Conservation (phyloP, 2,113 vertebrate genomes). For the Polyodon spathula region DNA sequence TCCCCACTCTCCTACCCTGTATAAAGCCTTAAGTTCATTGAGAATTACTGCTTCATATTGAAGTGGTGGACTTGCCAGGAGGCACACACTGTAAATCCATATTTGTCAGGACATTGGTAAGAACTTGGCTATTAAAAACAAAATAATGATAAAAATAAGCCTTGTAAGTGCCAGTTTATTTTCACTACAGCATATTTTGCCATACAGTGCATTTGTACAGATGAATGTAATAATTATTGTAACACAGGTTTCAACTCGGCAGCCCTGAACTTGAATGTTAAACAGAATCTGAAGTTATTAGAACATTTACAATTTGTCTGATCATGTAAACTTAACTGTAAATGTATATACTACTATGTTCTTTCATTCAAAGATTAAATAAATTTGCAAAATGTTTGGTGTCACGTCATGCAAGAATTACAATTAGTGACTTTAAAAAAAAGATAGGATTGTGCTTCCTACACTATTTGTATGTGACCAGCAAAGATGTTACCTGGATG, state of each 20-base stretch:
- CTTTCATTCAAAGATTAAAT: slow-evolving; percentile 24
- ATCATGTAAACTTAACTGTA: slow-evolving; percentile 16
- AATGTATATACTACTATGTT: slow-evolving; percentile 26
- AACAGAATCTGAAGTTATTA: slow-evolving; percentile 17
- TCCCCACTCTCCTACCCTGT: slow-evolving; percentile 44
- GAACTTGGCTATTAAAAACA: too few relatives aligned
- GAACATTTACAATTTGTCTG: slow-evolving; percentile 15
- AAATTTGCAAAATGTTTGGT: slow-evolving; percentile 16
- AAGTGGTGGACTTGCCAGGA: slow-evolving; percentile 53
- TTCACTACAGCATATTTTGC: slow-evolving; percentile 15
- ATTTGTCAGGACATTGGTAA: too few relatives aligned
- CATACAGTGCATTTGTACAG: slow-evolving; percentile 13
- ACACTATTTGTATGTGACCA: too few relatives aligned
- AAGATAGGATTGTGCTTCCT: too few relatives aligned
- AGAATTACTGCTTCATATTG: slow-evolving; percentile 61
- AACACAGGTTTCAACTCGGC: slow-evolving; percentile 1
- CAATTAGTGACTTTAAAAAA: too few relatives aligned
- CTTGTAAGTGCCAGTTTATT: slow-evolving; percentile 25
- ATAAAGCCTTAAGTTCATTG: slow-evolving; percentile 39
- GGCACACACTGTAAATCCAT: slow-evolving; percentile 15
- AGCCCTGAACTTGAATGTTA: slow-evolving; percentile 15
- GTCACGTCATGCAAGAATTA: too few relatives aligned
- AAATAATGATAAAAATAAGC: too few relatives aligned
- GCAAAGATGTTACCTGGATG: too few relatives aligned
- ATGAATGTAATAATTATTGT: slow-evolving; percentile 18